These are phyloP conservation scores for Sarotherodon lohbergeri DNA, from an alignment of 2,113 vertebrate genomes.

Conservation along the genomic window DNA sequence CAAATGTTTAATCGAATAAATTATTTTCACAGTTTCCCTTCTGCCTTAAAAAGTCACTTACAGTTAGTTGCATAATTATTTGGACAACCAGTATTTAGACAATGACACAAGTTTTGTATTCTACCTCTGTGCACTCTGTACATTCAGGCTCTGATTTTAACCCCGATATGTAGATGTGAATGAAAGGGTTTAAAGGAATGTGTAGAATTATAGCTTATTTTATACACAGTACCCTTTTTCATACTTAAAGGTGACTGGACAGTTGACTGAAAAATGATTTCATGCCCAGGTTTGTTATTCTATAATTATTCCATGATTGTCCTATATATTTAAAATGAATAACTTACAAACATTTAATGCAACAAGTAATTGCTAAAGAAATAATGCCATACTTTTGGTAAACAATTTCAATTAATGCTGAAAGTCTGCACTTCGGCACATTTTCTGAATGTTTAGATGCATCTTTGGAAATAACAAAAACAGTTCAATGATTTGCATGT, in stretches of 20 bases:
- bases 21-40: not conserved
- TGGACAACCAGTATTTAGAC: not conserved
- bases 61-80: not conserved
- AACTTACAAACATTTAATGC: not conserved
- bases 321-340: not conserved
- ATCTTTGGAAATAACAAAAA: not conserved
- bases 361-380: not conserved
- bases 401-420: not conserved
- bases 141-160: not conserved
- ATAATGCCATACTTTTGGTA: not conserved
- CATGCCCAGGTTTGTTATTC: not conserved
- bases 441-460: not conserved
- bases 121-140: not conserved
- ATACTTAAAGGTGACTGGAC: not conserved
- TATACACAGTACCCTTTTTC: not conserved
- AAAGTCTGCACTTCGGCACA: not conserved
- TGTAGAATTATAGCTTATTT: not conserved
- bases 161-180: not conserved
- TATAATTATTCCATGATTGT: not conserved
- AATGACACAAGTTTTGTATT: not conserved
- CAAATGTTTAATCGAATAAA: not conserved
- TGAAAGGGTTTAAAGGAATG: not conserved
- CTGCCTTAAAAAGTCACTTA: not conserved
- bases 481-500: not conserved
- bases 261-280: not conserved